phyloP scores from a whole-genome alignment of 2,888 invertebrate genomes.

The Drosophila phalerata region DNA sequence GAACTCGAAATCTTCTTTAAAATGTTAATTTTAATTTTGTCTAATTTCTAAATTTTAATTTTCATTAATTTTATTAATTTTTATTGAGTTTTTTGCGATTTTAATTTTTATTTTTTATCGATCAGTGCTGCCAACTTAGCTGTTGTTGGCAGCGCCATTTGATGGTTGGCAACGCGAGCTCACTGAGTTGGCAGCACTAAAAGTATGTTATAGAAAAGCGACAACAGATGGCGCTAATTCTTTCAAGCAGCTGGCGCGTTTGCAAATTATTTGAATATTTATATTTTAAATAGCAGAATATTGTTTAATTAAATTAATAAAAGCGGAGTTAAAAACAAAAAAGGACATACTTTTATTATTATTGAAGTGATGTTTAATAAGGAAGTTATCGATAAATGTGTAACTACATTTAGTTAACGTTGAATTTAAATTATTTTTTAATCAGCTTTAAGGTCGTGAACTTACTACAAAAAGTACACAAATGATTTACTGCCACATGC shows the following conservation, averaged over 20 bases:
- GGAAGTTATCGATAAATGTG: background rate
- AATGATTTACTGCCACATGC: slow-evolving; percentile 57
- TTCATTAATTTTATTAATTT: too few relatives aligned
- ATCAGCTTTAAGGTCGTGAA: slow-evolving; percentile 39
- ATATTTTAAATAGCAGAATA: background rate
- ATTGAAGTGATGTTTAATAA: too few relatives aligned
- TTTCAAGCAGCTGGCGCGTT: background rate
- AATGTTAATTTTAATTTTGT: too few relatives aligned
- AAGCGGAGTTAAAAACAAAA: background rate
- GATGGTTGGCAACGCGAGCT: slow-evolving; percentile 24
- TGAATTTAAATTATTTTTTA: background rate
- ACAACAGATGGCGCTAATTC: background rate
- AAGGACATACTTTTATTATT: too few relatives aligned
- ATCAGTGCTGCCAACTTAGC: too few relatives aligned
- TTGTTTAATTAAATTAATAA: background rate
- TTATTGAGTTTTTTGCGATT: too few relatives aligned
- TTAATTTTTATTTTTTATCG: too few relatives aligned
- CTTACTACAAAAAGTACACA: slow-evolving; percentile 22
- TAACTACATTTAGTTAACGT: background rate
- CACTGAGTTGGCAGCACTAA: background rate
- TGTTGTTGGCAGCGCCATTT: slow-evolving; percentile 12
- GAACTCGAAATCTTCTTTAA: too few relatives aligned
- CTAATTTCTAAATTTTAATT: too few relatives aligned
- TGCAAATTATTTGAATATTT: background rate
- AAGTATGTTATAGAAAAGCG: background rate